A percentile compares a stretch with the other conserved stretches of the same genome.
Conservation (phyloP, 2,888 invertebrate genomes). For the Pristionchus exspectatus region DNA sequence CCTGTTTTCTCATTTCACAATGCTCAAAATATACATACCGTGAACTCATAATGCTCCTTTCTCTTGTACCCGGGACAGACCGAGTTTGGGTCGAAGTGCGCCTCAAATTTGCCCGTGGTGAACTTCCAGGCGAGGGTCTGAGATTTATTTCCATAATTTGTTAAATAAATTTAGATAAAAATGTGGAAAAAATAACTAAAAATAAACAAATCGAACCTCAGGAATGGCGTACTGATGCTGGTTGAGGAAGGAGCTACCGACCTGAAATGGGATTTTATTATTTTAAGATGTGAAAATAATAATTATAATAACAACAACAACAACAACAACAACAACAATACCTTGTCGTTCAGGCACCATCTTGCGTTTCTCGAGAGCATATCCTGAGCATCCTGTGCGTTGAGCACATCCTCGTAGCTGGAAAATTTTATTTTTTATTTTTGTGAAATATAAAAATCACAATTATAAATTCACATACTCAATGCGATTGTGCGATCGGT, state of each 20-base stretch:
- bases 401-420: not conserved
- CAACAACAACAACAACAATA: not conserved
- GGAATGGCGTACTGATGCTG: not conserved
- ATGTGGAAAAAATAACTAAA: not conserved
- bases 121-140: not conserved
- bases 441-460: no score
- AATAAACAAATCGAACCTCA: not conserved
- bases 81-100: not conserved
- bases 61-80: not conserved
- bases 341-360: not conserved
- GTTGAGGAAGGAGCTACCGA: not conserved
- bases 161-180: not conserved
- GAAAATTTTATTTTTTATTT: not conserved
- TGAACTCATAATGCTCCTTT: not conserved
- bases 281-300: not conserved
- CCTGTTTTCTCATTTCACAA: no score
- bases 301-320: not conserved
- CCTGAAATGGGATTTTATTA: not conserved
- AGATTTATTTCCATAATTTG: not conserved
- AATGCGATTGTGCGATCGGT: no score
- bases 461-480: no score
- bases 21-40: not conserved
- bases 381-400: not conserved
- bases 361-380: not conserved
- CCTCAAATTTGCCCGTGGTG: not conserved